Conservation (phyloP, 1,140 invertebrate species). For the Trichomalopsis sarcophagae region DNA sequence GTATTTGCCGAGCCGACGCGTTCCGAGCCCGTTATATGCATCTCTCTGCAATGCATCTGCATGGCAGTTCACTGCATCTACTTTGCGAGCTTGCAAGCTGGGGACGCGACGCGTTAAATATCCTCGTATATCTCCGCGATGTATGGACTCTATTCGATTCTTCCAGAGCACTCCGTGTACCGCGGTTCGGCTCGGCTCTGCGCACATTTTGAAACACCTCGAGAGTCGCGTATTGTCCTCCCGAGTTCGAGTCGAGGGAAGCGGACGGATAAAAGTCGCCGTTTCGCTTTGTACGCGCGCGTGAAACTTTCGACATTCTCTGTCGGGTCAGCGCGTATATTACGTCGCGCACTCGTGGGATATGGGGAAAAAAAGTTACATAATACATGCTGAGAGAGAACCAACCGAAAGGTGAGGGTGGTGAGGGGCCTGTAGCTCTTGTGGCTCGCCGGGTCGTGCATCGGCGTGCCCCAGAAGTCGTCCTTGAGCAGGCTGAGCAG, state of each 20-base stretch:
- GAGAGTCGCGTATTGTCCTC: no score
- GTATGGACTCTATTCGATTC: no score
- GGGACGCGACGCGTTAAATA: no score
- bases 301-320: no score
- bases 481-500: constrained; percentile 83
- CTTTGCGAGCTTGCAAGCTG: background rate
- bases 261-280: background rate
- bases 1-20: constrained; percentile 10
- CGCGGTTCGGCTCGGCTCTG: no score
- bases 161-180: no score
- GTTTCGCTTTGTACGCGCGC: no score
- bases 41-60: background rate
- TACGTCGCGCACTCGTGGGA: background rate
- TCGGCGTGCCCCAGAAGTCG: constrained; percentile 95
- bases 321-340: background rate
- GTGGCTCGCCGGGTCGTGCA: constrained; percentile 88
- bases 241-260: background rate
- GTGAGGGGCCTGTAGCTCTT: constrained; percentile 91
- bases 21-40: background rate
- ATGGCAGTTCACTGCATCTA: background rate
- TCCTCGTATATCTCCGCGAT: no score
- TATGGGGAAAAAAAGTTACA: background rate
- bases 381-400: background rate
- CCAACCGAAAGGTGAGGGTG: constrained; percentile 89
- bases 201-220: no score